Base-by-base conservation (phyloP, 2,888 invertebrate species). In the Hirtodrosophila cameraria region DNA sequence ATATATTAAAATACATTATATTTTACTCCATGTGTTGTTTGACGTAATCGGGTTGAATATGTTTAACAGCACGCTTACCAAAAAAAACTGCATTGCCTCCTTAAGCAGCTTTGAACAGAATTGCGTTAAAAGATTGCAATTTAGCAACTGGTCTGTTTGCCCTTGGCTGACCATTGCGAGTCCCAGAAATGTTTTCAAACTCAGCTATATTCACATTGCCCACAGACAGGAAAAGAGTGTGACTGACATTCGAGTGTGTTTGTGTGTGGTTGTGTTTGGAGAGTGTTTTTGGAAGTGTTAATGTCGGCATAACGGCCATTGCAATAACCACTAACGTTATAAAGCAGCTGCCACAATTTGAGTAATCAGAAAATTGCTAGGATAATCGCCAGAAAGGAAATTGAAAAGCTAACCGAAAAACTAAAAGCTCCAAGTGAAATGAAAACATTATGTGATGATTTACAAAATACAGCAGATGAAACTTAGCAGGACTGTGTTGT, bases 301-400 rank as follows among this genome's bases (percentile, higher is more conserved):
- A 54, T 65, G 31, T 41, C 9, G 33, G 12, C 16, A 27, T 58
- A 35, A 49, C 46, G 6, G 16, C 23, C 45, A 35, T 20, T 54
- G 46, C 46, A 39, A 60, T 35, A 50, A 48, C 23, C 36, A 49
- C 38, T 8, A 39, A 31, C 18, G 27, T 23, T 48, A 30, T 18
- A 36, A 30, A 15, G 16, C 66, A 69, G 27, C 28, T 58, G 43
- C 41, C 28, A 46, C 52, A 60, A 5, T 27, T 59, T 39, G 11
- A 6, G 12, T 50, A 38, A 48, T 48, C 48, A 5, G 11, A 6
- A 23, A 33, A 33, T 35, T 41, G 50, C 13, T 2, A 39, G 20
- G 20, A 39, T 33, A 49, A 58, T 54, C 39, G 12, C n/a, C 15
- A 16, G 33, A 36, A 36, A 8, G 52, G 45, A 66, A 65, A 71